Base-by-base conservation (phyloP, 2,888 invertebrate species). In the Polylopha cassiicola region DNA sequence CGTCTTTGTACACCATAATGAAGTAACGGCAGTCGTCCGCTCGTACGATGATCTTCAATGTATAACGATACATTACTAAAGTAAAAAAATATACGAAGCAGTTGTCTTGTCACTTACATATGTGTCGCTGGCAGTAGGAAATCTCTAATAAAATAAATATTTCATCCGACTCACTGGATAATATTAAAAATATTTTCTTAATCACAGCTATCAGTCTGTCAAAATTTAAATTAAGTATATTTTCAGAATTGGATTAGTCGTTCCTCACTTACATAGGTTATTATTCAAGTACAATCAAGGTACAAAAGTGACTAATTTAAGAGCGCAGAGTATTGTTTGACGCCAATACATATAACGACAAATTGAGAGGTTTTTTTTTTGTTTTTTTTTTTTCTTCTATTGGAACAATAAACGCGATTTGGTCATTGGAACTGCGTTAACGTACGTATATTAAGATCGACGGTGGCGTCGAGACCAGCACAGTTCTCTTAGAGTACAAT, bases 161-260 rank as follows among this genome's bases (percentile, higher is more conserved):
- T 78, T 75, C 75, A 80, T 78, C 80, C 80, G 80, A 82, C 78
- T 82, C 85, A 84, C 85, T 85, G 85, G 85, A 84, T 77, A 79
- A 79, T 84, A 84, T 84, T 84, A 82, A 82, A 81, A 84, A 85
- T 84, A 84, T 84, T 80, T 77, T 84, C 79, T 81, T 84, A 84
- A 85, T 85, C 85, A 85, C 85, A 85, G 84, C 80, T 84, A 84
- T 85, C 85, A 85, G 85, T 85, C 85, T 85, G 85, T 82, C 75
- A 80, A 76, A 85, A 84, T 85, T 85, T 85, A 84, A 85, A 85
- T 85, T 85, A 85, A 85, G 84, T 85, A 85, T 84, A 85, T 85
- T 80, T 55, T 82, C 82, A 82, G 81, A 84, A 79, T 76, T 78
- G 80, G 72, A 76, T 84, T 79, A 78, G 78, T 79, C 76, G 67